Evolutionary conservation across 2,797 vertebrate species (phyloP).

Genomic region (Cryptoblepharus egeriae): DNA sequence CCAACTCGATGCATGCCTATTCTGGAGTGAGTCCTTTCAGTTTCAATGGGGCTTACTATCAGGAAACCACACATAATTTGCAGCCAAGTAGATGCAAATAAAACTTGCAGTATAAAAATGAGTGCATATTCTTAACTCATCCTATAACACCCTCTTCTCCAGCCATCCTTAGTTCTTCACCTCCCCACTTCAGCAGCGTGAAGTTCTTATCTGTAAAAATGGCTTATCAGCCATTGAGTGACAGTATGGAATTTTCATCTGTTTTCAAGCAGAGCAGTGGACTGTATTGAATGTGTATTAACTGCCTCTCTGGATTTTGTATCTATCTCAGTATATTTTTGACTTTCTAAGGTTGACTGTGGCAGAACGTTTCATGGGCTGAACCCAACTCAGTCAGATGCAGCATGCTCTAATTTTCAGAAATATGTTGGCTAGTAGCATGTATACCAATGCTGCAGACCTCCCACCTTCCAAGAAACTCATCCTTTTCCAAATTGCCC

Average conservation of each 20-base stretch:
- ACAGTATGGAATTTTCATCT: not conserved
- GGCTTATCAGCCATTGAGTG: not conserved
- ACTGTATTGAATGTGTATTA: not conserved
- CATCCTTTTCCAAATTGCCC: no score
- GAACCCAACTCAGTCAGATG: not conserved
- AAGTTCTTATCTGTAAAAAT: not conserved
- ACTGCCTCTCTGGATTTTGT: no score
- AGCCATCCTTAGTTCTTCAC: no score
- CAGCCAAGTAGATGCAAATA: no score
- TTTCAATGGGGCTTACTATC: no score
- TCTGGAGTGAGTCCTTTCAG: no score
- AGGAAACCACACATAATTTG: no score
- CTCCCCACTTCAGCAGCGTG: no score
- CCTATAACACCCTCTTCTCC: not conserved
- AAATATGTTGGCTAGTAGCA: not conserved
- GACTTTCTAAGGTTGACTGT: not conserved
- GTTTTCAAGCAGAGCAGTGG: not conserved
- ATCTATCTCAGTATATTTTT: not conserved
- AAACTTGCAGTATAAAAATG: not conserved
- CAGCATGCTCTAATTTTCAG: not conserved
- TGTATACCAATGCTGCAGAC: no score
- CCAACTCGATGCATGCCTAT: no score
- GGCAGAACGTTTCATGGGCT: not conserved
- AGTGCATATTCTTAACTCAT: not conserved
- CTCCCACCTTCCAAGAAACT: no score